phyloP scores from a whole-genome alignment of 92 coral and sea anemone genomes.

The Paramuricea clavata region DNA sequence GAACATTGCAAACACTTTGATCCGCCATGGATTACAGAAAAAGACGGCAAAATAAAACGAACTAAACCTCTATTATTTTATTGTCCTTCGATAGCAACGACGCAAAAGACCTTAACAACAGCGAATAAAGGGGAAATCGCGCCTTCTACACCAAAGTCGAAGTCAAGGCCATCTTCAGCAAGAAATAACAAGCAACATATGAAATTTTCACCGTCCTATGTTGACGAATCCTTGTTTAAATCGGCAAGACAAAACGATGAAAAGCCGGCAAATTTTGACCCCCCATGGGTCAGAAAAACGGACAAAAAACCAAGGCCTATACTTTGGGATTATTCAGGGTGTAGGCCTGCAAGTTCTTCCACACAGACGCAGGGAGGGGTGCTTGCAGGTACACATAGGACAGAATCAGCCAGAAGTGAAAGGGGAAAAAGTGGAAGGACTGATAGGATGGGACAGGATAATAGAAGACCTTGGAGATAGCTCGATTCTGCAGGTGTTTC shows the following conservation, averaged over 20 bases:
- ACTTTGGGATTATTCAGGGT: conserved; percentile 66
- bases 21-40: conserved; percentile 83
- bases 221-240: conserved; percentile 84
- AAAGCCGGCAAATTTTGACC: conserved; percentile 60
- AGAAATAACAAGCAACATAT: conserved; percentile 63
- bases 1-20: conserved; percentile 76
- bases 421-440: not conserved
- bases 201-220: conserved; percentile 79
- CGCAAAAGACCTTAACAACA: not conserved
- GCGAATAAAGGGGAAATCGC: not conserved
- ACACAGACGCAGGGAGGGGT: not conserved
- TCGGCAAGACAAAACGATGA: conserved; percentile 34
- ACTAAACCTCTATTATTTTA: conserved; percentile 85
- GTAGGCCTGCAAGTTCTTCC: not conserved
- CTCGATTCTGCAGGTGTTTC: not conserved
- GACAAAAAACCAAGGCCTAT: conserved; percentile 59
- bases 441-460: not conserved
- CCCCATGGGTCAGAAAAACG: conserved; percentile 80
- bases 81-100: conserved; percentile 75
- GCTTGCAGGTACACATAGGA: too few relatives aligned
- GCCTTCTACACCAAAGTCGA: conserved; percentile 6
- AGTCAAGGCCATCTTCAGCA: conserved; percentile 42
- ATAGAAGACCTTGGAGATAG: conserved; percentile 9
- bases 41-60: conserved; percentile 42
- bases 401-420: not conserved